Conservation (phyloP, 1,140 invertebrate genomes). For the Rhizoglyphus robini region DNA sequence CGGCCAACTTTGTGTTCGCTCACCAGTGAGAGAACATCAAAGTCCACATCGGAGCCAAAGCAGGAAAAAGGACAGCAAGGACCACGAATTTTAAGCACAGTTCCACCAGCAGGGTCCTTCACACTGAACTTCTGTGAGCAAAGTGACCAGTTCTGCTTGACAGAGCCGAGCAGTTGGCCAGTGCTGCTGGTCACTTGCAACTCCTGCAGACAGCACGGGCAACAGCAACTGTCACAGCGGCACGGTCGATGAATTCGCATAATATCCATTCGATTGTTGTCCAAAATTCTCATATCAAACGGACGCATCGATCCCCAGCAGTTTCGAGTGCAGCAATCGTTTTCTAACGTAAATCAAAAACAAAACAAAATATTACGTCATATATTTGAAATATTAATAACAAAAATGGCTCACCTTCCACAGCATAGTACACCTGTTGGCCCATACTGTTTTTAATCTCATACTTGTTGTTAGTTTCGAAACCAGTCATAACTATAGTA, state of each 20-base stretch:
- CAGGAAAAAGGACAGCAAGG: constrained; percentile 63
- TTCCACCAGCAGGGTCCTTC: constrained; percentile 58
- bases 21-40: constrained; percentile 55
- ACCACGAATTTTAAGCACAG: constrained; percentile 64
- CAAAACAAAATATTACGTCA: too few relatives aligned
- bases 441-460: too few relatives aligned
- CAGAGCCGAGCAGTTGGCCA: constrained; percentile 54
- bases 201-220: too few relatives aligned
- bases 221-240: constrained; percentile 59
- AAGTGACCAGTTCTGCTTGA: constrained; percentile 74
- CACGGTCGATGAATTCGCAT: constrained; percentile 51
- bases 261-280: constrained; percentile 59
- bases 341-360: constrained; percentile 21
- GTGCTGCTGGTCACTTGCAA: too few relatives aligned
- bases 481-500: too few relatives aligned
- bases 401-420: too few relatives aligned
- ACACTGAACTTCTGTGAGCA: constrained; percentile 60
- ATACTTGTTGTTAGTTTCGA: too few relatives aligned
- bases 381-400: too few relatives aligned
- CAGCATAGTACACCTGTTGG: too few relatives aligned
- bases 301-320: constrained; percentile 55
- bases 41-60: constrained; percentile 71
- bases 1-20: constrained; percentile 43
- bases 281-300: constrained; percentile 73
- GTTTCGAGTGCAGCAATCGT: constrained; percentile 55